These are phyloP conservation scores for Lithobates pipiens DNA, from an alignment of 2,797 vertebrate species.

Conservation along the genomic window DNA sequence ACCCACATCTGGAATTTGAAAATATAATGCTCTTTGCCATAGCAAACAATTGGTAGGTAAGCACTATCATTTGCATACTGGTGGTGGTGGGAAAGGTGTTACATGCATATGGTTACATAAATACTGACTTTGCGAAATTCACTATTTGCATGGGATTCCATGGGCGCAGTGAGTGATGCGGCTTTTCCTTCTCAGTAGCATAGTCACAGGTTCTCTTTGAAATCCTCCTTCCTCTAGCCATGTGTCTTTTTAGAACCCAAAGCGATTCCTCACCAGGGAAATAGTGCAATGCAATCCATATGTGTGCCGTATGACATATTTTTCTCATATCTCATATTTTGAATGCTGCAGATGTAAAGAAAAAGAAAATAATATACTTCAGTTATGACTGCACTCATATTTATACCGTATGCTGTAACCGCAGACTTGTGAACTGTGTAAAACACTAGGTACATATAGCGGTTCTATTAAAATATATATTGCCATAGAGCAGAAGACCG, in stretches of 20 bases:
- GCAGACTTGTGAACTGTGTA: constrained; percentile 16
- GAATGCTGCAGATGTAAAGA: constrained; percentile 5
- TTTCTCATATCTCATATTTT: constrained; percentile 18
- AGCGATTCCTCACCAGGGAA: constrained; percentile 6
- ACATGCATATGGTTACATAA: too few relatives aligned
- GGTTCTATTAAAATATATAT: constrained; percentile 7
- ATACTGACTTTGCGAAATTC: too few relatives aligned
- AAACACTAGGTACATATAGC: background rate
- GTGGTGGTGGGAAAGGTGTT: too few relatives aligned
- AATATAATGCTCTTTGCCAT: too few relatives aligned
- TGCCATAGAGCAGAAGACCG: background rate
- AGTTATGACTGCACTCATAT: constrained; percentile 1
- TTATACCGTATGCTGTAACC: background rate
- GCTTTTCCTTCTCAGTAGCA: too few relatives aligned
- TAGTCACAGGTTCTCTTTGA: too few relatives aligned
- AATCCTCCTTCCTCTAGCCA: too few relatives aligned
- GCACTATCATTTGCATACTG: too few relatives aligned
- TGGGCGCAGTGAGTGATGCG: too few relatives aligned
- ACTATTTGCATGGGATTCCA: too few relatives aligned
- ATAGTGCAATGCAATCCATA: constrained; percentile 27
- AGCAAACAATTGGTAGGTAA: too few relatives aligned
- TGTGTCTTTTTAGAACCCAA: background rate
- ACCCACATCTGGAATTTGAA: too few relatives aligned
- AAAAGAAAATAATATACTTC: background rate
- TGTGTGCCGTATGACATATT: constrained; percentile 10